Conservation (phyloP, 2,888 invertebrate genomes). For the Drosophila neoperkinsi region DNA sequence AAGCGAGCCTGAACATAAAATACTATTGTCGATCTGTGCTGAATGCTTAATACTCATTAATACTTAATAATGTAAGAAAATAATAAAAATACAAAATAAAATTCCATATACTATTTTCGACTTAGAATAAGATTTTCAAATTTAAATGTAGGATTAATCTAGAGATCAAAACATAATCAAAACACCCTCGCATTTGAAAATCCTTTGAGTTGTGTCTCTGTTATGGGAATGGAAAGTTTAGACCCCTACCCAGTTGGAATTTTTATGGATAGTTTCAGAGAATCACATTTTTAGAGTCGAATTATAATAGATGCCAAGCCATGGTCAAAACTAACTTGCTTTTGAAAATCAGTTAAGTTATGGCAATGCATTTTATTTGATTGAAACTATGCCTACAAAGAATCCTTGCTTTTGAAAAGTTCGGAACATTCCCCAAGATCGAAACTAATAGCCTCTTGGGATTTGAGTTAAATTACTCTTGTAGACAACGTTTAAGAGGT, state of each 20-base stretch:
- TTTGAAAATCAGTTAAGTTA: not conserved
- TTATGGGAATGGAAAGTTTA: too few species aligned
- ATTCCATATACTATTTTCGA: not conserved
- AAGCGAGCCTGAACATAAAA: not conserved
- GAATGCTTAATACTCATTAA: not conserved
- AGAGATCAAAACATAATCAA: not conserved
- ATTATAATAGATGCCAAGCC: too few species aligned
- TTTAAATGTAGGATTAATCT: accelerated
- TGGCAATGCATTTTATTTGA: not conserved
- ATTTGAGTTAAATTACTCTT: not conserved
- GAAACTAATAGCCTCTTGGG: not conserved
- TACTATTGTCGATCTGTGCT: not conserved
- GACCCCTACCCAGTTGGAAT: too few species aligned
- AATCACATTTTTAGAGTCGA: not conserved
- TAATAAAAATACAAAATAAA: not conserved
- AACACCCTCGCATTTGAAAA: too few species aligned
- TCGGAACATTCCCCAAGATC: too few species aligned
- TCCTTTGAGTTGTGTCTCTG: not conserved
- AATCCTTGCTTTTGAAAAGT: not conserved
- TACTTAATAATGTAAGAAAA: not conserved
- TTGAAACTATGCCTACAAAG: not conserved
- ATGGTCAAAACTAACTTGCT: not conserved
- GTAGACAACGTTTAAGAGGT: not conserved
- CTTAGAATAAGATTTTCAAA: not conserved
- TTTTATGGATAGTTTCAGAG: not conserved